Evolutionary conservation across 1,140 invertebrate species (phyloP).

Genomic region (Procambarus virginalis): DNA sequence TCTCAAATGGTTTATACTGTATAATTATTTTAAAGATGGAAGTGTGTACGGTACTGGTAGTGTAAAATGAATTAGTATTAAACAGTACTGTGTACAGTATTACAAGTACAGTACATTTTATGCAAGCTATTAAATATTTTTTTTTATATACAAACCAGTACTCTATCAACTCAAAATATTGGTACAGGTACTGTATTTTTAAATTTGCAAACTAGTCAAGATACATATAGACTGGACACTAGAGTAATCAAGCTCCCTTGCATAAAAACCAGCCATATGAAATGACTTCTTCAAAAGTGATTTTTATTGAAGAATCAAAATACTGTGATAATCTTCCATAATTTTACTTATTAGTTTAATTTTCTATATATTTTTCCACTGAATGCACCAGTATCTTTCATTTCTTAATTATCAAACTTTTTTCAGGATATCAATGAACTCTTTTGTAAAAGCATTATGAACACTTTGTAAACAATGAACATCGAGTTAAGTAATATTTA

Average conservation of each 20-base stretch:
- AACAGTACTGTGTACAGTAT: too few species aligned
- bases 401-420: neutral
- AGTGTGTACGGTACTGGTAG: too few species aligned
- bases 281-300: neutral
- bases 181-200: neutral
- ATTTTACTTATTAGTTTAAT: neutral
- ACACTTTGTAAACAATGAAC: too few species aligned
- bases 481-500: too few species aligned
- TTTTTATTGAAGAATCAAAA: neutral
- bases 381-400: neutral
- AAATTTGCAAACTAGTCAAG: neutral
- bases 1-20: too few species aligned
- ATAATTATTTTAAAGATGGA: too few species aligned
- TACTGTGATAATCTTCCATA: neutral
- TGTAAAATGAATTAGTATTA: too few species aligned
- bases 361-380: neutral
- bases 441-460: neutral
- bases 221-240: neutral
- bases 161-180: neutral
- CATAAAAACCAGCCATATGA: neutral
- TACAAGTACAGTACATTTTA: too few species aligned
- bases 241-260: neutral
- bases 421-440: neutral
- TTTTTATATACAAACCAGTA: neutral
- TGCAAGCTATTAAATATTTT: neutral